Evolutionary conservation across 64 coral and sea anemone genomes (phyloP), one percentile per base, ranked within the genome.

Genomic region (Montipora foliosa): DNA sequence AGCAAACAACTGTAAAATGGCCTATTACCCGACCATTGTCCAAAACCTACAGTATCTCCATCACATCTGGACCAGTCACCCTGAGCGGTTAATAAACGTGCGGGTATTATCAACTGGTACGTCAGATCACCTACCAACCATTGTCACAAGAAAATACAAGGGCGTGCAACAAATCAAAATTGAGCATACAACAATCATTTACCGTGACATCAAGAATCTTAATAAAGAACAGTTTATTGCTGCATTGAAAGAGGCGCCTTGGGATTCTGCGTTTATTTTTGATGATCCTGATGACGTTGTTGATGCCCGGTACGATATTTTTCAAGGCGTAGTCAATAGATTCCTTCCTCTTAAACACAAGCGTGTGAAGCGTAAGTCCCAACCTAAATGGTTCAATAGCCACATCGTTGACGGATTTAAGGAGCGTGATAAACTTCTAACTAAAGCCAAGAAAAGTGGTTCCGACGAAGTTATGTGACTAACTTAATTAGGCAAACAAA

Each of bases 221-320:
- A 57, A 89, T 62, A 87, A 89, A 76, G 78, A 84, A 1, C 19
- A 72, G 19, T 60, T 94, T 47, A 6, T 79, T n/a, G 19, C 49
- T 19, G 53, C 79, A n/a, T 3, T 81, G 52, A n/a, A 91, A 53
- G 67, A 81, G 80, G 88, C 88, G 12, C 88, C 62, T 9, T 90
- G 88, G 88, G 73, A 95, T 64, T 77, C 78, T 19, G 93, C 93
- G 4, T 95, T 95, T 79, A 37, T 95, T 44, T 90, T 95, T 48
- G 88, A 95, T 0, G 88, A 90, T 19, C 22, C 52, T 68, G 59
- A 90, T 78, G 88, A 90, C 16, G 66, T 95, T 19, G 68, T 84
- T 76, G 69, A 90, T 21, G 17, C 88, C 24, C 90, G 88, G 88
- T 85, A 91, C 14, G 19, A 87, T 5, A 85, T 89, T 5, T 84